A percentile compares a stretch with the other conserved stretches of the same genome.
Evolutionary conservation across 53 echinoderm and acorn worm species (phyloP).

Genomic region (Actinopyga echinites): DNA sequence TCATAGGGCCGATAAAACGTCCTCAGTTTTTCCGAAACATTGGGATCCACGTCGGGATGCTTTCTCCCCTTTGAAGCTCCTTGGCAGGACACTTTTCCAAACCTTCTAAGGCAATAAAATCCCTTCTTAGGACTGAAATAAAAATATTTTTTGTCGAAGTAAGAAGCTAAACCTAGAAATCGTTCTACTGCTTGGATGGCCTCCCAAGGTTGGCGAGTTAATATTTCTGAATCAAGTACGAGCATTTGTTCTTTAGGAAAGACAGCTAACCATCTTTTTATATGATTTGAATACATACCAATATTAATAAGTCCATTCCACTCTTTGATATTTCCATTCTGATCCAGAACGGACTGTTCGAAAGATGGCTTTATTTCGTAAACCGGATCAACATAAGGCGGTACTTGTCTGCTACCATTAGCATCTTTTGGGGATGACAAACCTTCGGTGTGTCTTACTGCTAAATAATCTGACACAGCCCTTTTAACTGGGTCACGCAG

Average conservation of each 20-base stretch:
- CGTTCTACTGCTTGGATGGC: slow-evolving; percentile 1
- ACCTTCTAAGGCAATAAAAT: slow-evolving; percentile 22
- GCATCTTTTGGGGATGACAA: neutral
- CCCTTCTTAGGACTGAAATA: slow-evolving; percentile 19
- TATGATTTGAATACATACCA: slow-evolving; percentile 33
- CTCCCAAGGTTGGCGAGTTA: neutral
- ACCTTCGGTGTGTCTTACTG: slow-evolving; percentile 14
- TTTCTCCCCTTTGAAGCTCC: slow-evolving; percentile 25
- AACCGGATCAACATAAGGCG: slow-evolving; percentile 31
- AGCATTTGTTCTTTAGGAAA: slow-evolving; percentile 30
- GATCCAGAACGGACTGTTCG: slow-evolving; percentile 12
- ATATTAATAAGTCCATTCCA: slow-evolving; percentile 36
- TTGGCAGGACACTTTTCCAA: neutral
- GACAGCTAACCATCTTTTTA: slow-evolving; percentile 1
- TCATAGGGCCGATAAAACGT: slow-evolving; percentile 32
- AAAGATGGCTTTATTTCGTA: slow-evolving; percentile 29
- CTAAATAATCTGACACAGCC: slow-evolving; percentile 37
- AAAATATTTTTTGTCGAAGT: slow-evolving; percentile 21
- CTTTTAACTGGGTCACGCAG: slow-evolving; percentile 38
- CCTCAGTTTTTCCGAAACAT: slow-evolving; percentile 3
- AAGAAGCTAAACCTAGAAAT: slow-evolving; percentile 21
- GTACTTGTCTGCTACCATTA: neutral
- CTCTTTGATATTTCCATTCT: slow-evolving; percentile 2
- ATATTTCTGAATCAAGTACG: slow-evolving; percentile 12
- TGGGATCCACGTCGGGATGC: slow-evolving; percentile 30